phyloP scores from a whole-genome alignment of 1,140 invertebrate genomes.

The Drosophila navojoa region DNA sequence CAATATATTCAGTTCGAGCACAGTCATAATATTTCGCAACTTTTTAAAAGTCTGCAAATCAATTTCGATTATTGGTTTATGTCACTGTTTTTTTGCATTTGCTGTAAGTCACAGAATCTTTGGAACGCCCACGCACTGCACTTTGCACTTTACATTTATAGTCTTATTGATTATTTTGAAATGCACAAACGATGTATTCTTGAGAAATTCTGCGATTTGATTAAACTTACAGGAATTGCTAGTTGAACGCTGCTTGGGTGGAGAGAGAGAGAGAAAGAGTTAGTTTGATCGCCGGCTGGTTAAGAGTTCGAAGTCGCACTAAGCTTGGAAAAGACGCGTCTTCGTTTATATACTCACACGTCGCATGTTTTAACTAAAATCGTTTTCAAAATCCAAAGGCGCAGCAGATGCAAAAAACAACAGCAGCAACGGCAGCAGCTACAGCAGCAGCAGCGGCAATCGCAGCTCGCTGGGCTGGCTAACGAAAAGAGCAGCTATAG shows the following conservation, averaged over 20 bases:
- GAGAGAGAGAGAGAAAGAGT: constrained; percentile 11
- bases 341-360: constrained; percentile 78
- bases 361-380: constrained; percentile 78
- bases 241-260: constrained; percentile 28
- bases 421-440: no score
- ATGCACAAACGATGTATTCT: constrained; percentile 3
- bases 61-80: background rate
- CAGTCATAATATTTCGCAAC: no score
- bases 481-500: constrained; percentile 37
- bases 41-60: no score
- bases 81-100: background rate
- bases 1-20: no score
- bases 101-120: background rate
- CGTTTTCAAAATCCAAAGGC: constrained; percentile 78
- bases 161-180: constrained; percentile 7
- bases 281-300: constrained; percentile 55
- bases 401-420: constrained; percentile 51
- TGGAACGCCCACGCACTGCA: constrained; percentile 7
- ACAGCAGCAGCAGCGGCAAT: no score
- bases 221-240: constrained; percentile 49
- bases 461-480: no score
- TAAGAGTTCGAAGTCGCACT: constrained; percentile 78
- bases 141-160: background rate
- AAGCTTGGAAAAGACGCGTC: constrained; percentile 71
- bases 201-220: constrained; percentile 5